These are phyloP conservation scores for Saturnia japonica DNA, from an alignment of 2,888 invertebrate species.

Conservation along the genomic window DNA sequence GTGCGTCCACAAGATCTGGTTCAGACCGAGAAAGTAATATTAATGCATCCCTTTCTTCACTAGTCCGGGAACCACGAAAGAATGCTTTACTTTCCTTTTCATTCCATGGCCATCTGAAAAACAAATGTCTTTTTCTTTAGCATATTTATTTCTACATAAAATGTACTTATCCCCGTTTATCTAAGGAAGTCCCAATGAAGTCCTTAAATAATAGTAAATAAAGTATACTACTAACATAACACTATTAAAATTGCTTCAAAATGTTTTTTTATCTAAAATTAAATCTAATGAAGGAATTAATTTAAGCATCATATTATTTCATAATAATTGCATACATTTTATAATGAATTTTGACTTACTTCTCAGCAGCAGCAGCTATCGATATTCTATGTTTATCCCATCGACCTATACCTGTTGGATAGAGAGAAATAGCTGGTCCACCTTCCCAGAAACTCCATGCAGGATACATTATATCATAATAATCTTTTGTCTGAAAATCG, in stretches of 20 bases:
- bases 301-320: too few relatives aligned
- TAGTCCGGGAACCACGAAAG: slow-evolving; percentile 97
- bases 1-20: slow-evolving; percentile 92
- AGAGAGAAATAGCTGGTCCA: slow-evolving; percentile 96
- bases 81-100: slow-evolving; percentile 88
- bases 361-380: slow-evolving; percentile 84
- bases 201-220: too few relatives aligned
- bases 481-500: slow-evolving; percentile 85
- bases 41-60: slow-evolving; percentile 93
- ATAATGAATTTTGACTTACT: slow-evolving; percentile 52
- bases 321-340: not conserved
- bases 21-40: slow-evolving; percentile 89
- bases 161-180: too few relatives aligned
- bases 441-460: slow-evolving; percentile 99
- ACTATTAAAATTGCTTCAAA: too few relatives aligned
- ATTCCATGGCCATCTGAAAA: slow-evolving; percentile 85
- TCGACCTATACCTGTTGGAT: slow-evolving; percentile 95
- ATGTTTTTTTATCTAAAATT: not conserved
- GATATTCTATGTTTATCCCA: slow-evolving; percentile 93
- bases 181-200: too few relatives aligned
- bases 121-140: too few relatives aligned
- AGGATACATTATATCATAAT: slow-evolving; percentile 96
- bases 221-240: too few relatives aligned
- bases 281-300: too few relatives aligned
- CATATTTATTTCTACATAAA: too few relatives aligned